phyloP scores from a whole-genome alignment of 2,797 vertebrate species.

The Staurois parvus region DNA sequence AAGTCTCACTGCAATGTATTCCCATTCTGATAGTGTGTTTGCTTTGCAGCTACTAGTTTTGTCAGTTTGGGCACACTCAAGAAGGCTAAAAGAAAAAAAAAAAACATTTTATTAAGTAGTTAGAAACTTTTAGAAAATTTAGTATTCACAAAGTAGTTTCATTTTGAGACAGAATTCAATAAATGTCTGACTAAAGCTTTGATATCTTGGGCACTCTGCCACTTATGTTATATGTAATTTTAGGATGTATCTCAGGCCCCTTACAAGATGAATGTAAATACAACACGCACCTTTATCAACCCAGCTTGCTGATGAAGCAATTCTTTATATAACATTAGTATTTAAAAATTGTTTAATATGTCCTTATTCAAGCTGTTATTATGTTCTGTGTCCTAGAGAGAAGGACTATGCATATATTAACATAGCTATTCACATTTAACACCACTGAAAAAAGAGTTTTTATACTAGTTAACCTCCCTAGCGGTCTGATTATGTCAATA shows the following conservation, averaged over 20 bases:
- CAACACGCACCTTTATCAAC: background rate
- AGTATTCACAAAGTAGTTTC: constrained; percentile 10
- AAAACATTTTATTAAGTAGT: constrained; percentile 29
- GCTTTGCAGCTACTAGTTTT: constrained; percentile 27
- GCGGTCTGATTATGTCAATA: too few species aligned
- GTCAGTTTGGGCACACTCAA: background rate
- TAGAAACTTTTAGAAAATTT: constrained; percentile 54
- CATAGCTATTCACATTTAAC: background rate
- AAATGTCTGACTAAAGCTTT: constrained; percentile 42
- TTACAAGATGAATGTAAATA: constrained; percentile 22
- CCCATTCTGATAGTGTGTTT: background rate
- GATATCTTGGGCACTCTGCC: accelerated
- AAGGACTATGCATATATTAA: background rate
- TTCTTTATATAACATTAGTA: constrained; percentile 2
- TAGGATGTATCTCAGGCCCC: background rate
- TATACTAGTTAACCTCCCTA: too few species aligned
- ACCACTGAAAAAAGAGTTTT: background rate
- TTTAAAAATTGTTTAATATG: background rate
- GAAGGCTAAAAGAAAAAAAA: too few species aligned
- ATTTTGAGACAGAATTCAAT: constrained; percentile 37
- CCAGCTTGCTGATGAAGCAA: background rate
- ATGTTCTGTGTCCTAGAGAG: background rate
- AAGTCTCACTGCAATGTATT: background rate
- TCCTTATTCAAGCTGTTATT: background rate
- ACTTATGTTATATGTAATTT: constrained; percentile 1